Evolutionary conservation across 2,888 invertebrate genomes (phyloP), one percentile per base, ranked within the genome.

Genomic region (Macroteleia sp.): DNA sequence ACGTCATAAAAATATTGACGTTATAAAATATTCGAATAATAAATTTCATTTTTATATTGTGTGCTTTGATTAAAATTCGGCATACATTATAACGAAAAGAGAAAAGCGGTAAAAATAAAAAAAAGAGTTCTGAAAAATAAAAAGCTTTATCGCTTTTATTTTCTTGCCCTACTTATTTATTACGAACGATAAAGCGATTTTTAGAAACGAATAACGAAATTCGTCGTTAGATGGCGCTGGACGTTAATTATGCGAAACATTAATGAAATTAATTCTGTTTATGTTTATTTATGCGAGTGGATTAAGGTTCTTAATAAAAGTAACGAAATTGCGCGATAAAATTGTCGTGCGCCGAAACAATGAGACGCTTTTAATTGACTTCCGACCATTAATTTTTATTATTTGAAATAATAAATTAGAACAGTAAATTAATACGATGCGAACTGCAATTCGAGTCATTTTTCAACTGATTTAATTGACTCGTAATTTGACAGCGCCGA

Each of bases 401-500:
- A 62, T 44, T 39, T 17, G 6, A 61, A 46, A 56, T 36, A 34
- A 57, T 50, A 25, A 73, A 66, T 44, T 42, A 34, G 12, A 14
- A 0, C n/a, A 0, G 6, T 1, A 64, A 57, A 42, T 57, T 12
- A 64, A 56, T 46, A 54, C 22, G 48, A 32, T 16, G 56, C 42
- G 41, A 44, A 67, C 16, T 20, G 67, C 41, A 44, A 61, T 66
- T 56, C 14, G 48, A 67, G n/a, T n/a, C n/a, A 69, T 76, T 69
- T 69, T 64, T 28, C 56, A 28, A 39, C 48, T 44, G 57, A 69
- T 57, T 76, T 44, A 70, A 50, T 76, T 64, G 57, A 16, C 44
- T 41, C 16, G 52, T 62, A 76, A 70, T 76, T 69, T 70, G 76
- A 69, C 69, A 57, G 48, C 61, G 22, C 17, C 20, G 42, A 20